A percentile compares a stretch with the other conserved stretches of the same genome.
Evolutionary conservation across 2,113 vertebrate species (phyloP).

Genomic region (Rana temporaria): DNA sequence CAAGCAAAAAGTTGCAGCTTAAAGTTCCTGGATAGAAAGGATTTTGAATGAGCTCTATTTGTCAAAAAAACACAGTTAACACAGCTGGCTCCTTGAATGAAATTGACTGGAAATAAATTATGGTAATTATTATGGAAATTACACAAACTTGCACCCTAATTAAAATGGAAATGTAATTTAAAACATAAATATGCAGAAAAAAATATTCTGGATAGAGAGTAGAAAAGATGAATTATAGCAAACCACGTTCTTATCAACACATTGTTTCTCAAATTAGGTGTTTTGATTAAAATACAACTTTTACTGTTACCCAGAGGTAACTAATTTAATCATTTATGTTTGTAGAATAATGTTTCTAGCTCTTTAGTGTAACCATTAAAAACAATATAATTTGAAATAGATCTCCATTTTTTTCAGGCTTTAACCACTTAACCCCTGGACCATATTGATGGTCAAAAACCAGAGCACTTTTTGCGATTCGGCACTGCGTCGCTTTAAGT

Average conservation of each 20-base stretch:
- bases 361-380: no score
- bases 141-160: conserved; percentile 70
- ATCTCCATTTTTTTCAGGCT: no score
- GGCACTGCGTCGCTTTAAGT: no score
- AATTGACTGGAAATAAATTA: conserved; percentile 66
- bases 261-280: neutral
- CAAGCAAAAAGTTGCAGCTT: neutral
- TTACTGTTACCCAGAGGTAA: neutral
- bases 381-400: no score
- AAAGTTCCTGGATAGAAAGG: conserved; percentile 32
- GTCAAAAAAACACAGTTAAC: conserved; percentile 48
- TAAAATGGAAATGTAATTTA: conserved; percentile 70
- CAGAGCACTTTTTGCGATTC: no score
- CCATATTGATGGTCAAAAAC: no score
- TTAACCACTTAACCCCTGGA: no score
- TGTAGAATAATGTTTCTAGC: no score
- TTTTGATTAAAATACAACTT: no score
- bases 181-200: conserved; percentile 61
- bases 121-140: conserved; percentile 66
- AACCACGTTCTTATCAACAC: neutral
- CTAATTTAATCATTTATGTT: neutral
- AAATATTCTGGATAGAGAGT: conserved; percentile 13
- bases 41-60: conserved; percentile 64
- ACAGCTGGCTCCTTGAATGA: conserved; percentile 58
- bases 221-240: neutral